A percentile compares a stretch with the other conserved stretches of the same genome.
These are phyloP conservation scores for Nyleta sp. DNA, from an alignment of 2,888 invertebrate genomes.

Conservation along the genomic window DNA sequence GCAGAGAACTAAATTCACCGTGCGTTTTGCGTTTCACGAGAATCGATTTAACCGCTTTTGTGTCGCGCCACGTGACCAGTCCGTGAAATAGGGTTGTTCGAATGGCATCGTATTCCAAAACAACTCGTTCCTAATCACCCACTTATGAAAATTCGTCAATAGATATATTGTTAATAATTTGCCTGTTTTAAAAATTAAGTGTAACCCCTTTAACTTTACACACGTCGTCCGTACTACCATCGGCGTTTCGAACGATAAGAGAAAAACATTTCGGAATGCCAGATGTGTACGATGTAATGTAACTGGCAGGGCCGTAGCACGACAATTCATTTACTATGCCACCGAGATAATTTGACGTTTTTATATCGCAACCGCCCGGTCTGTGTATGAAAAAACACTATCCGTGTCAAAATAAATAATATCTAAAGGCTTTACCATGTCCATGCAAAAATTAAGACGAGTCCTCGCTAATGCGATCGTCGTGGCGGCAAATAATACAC, in stretches of 20 bases:
- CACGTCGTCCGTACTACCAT: background rate
- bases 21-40: too few relatives aligned
- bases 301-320: background rate
- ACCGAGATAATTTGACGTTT: conserved; percentile 14
- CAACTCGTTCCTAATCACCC: background rate
- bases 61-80: too few relatives aligned
- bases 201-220: background rate
- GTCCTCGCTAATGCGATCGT: conserved; percentile 36
- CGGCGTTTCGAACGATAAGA: background rate
- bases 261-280: conserved; percentile 34
- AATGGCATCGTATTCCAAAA: background rate
- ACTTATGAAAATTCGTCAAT: background rate
- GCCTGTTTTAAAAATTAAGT: background rate
- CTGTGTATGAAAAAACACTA: conserved; percentile 15
- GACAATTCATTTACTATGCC: conserved; percentile 38
- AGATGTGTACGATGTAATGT: conserved; percentile 8
- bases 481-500: conserved; percentile 11
- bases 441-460: too few relatives aligned
- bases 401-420: conserved; percentile 30
- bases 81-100: background rate
- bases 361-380: background rate
- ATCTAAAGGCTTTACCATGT: too few relatives aligned
- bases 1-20: too few relatives aligned
- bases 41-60: too few relatives aligned
- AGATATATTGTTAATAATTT: background rate